Evolutionary conservation across 2,113 vertebrate genomes (phyloP).

Genomic region (Labeo catla): DNA sequence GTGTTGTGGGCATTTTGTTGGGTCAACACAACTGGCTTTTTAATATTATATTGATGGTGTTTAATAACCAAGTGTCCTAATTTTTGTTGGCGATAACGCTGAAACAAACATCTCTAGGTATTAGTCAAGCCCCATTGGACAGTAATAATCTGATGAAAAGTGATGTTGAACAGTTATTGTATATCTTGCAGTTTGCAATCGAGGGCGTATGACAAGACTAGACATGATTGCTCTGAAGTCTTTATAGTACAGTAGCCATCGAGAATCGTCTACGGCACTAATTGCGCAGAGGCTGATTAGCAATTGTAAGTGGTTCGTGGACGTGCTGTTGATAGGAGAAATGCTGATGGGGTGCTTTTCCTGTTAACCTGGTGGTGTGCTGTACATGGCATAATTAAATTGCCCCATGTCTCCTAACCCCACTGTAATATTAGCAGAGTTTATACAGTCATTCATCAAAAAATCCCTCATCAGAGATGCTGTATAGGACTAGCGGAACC

Average conservation of each 20-base stretch:
- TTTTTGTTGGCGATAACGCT: constrained; percentile 22
- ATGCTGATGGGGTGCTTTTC: constrained; percentile 41
- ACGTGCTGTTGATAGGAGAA: constrained; percentile 44
- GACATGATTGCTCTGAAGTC: constrained; percentile 34
- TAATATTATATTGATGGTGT: constrained; percentile 29
- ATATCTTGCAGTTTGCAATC: constrained; percentile 40
- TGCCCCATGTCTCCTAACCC: constrained; percentile 54
- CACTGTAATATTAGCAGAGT: constrained; percentile 57
- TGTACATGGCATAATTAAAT: constrained; percentile 54
- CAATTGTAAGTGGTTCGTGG: constrained; percentile 48
- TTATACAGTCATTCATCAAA: constrained; percentile 60
- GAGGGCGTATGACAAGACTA: constrained; percentile 26
- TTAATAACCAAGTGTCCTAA: constrained; percentile 38
- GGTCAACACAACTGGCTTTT: constrained; percentile 27
- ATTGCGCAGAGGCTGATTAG: constrained; percentile 52
- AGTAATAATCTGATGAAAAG: constrained; percentile 41
- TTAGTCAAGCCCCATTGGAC: constrained; percentile 45
- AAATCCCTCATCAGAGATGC: constrained; percentile 46
- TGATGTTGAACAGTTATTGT: constrained; percentile 35
- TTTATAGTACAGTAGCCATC: constrained; percentile 32
- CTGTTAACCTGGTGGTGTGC: constrained; percentile 44
- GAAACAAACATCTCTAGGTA: neutral
- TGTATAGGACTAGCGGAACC: constrained; percentile 24
- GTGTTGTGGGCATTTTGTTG: neutral
- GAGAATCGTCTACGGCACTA: constrained; percentile 31